Conservation (phyloP, 2,888 invertebrate species). For the Elegia similella region DNA sequence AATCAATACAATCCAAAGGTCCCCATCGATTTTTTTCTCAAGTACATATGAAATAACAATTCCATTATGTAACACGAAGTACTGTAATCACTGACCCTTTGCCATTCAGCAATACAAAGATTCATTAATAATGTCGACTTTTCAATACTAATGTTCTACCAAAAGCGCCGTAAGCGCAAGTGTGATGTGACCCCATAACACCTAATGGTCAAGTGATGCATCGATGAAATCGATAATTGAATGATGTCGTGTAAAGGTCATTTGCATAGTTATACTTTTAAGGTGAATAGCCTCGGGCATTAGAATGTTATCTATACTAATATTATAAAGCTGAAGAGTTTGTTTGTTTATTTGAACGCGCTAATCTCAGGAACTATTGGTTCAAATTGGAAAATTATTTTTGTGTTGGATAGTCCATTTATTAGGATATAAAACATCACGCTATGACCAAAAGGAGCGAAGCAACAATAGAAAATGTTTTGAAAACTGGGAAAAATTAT, state of each 20-base stretch:
- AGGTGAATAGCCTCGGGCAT: neutral
- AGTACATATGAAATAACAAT: neutral
- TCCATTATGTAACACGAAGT: neutral
- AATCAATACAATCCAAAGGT: neutral
- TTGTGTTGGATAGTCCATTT: too few species aligned
- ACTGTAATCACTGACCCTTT: neutral
- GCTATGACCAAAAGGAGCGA: too few species aligned
- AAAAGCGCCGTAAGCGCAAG: neutral
- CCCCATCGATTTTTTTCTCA: neutral
- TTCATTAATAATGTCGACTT: conserved; percentile 1
- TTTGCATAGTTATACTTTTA: conserved; percentile 2
- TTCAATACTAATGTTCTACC: neutral
- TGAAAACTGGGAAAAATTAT: too few species aligned
- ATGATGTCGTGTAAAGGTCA: conserved; percentile 3
- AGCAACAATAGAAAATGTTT: too few species aligned
- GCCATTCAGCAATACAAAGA: neutral
- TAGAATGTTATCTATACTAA: neutral
- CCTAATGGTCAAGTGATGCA: neutral
- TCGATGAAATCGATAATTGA: conserved; percentile 5
- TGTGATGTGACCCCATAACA: neutral
- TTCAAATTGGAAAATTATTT: too few species aligned
- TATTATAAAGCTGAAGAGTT: neutral
- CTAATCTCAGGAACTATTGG: too few species aligned
- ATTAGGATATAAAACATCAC: too few species aligned
- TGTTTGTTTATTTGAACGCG: too few species aligned